A percentile compares a stretch with the other conserved stretches of the same genome.
Evolutionary conservation across 2,888 invertebrate species (phyloP).

Genomic region (Zhuqinia jingwanae): DNA sequence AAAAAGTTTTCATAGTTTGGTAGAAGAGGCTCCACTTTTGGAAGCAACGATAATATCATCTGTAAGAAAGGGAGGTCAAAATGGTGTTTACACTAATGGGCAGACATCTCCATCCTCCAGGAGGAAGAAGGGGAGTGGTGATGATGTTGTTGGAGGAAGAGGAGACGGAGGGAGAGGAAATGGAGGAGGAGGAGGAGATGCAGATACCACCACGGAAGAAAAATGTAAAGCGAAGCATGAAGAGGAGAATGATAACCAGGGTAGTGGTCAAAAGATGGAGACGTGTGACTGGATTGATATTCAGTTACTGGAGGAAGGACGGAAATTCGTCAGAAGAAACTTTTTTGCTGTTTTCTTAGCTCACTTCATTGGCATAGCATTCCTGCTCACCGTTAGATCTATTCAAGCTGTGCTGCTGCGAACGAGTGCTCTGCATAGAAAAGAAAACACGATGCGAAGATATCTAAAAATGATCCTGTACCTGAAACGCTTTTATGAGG

Average conservation of each 20-base stretch:
- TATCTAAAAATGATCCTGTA: slow-evolving; percentile 71
- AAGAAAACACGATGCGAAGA: slow-evolving; percentile 72
- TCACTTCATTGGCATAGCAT: slow-evolving; percentile 76
- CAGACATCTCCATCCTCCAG: no score
- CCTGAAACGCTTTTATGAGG: slow-evolving; percentile 72
- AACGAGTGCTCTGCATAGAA: slow-evolving; percentile 73
- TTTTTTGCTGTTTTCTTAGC: slow-evolving; percentile 78
- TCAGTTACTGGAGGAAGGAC: slow-evolving; percentile 74
- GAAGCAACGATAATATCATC: slow-evolving; percentile 30
- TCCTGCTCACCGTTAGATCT: slow-evolving; percentile 76
- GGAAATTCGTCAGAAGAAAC: slow-evolving; percentile 74
- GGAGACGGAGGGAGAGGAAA: background rate
- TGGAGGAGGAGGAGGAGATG: slow-evolving; percentile 14
- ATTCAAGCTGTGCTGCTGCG: slow-evolving; percentile 76
- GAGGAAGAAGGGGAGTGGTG: background rate
- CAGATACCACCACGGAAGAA: background rate
- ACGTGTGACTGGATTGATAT: slow-evolving; percentile 68
- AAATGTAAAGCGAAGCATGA: slow-evolving; percentile 23
- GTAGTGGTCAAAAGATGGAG: slow-evolving; percentile 29
- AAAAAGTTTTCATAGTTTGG: slow-evolving; percentile 56
- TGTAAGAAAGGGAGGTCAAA: background rate
- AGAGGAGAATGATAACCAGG: background rate
- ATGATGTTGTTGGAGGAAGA: slow-evolving; percentile 40
- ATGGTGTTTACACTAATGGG: background rate
- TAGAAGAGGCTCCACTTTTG: slow-evolving; percentile 55